Percentiles rank a stretch among this genome's conserved stretches.
These are phyloP conservation scores for Carcharodon carcharias DNA, from an alignment of 2,797 vertebrate genomes.

Conservation along the genomic window DNA sequence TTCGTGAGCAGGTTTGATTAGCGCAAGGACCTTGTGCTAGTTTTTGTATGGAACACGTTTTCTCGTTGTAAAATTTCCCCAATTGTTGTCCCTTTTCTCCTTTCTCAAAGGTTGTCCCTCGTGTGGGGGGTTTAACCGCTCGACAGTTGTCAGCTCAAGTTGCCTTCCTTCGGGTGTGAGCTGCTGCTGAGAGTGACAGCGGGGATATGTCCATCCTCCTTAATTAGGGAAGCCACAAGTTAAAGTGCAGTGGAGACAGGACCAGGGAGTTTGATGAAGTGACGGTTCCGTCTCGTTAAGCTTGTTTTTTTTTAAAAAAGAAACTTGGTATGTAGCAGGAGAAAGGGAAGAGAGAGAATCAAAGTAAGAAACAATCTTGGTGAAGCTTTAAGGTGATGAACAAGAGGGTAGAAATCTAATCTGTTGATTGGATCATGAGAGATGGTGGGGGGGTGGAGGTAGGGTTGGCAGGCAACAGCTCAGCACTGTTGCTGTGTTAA, in stretches of 20 bases:
- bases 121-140: background rate
- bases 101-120: background rate
- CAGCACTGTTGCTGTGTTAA: background rate
- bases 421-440: background rate
- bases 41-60: background rate
- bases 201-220: background rate
- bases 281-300: background rate
- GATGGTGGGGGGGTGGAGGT: too few species aligned
- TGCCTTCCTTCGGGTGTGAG: background rate
- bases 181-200: too few species aligned
- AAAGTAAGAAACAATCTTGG: background rate
- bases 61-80: too few species aligned
- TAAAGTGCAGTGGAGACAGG: background rate
- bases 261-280: background rate
- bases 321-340: background rate
- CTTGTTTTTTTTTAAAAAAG: background rate
- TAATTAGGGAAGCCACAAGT: background rate
- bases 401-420: background rate
- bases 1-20: background rate
- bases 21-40: background rate
- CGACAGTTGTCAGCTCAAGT: background rate
- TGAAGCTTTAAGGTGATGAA: too few species aligned
- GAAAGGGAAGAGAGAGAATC: background rate
- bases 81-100: background rate
- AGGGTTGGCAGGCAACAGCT: background rate